Evolutionary conservation across 2,888 invertebrate species (phyloP).

Genomic region (Euclidia mi): DNA sequence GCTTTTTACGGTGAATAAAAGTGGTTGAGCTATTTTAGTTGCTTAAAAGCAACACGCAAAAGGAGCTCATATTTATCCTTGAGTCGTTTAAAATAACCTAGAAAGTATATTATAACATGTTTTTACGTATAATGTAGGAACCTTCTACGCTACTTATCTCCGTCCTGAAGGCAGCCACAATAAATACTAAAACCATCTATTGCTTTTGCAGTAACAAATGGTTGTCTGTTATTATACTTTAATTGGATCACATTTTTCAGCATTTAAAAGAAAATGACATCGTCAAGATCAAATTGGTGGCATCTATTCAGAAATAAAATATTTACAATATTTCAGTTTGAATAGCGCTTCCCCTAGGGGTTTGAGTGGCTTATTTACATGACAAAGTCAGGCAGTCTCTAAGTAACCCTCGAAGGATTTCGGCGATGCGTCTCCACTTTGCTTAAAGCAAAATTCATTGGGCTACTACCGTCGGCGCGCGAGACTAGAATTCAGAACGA

Average conservation of each 20-base stretch:
- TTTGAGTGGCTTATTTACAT: conserved; percentile 84
- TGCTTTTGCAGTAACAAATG: neutral
- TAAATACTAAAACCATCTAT: too few relatives aligned
- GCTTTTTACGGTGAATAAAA: too few relatives aligned
- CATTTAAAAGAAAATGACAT: conserved; percentile 17
- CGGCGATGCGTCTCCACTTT: conserved; percentile 61
- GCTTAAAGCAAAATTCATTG: conserved; percentile 59
- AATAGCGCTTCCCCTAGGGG: conserved; percentile 70
- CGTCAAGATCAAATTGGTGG: conserved; percentile 55
- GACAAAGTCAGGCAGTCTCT: conserved; percentile 84
- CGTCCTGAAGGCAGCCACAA: too few relatives aligned
- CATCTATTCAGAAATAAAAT: conserved; percentile 73
- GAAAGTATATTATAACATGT: too few relatives aligned
- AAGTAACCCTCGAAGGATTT: conserved; percentile 79
- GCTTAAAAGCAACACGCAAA: too few relatives aligned
- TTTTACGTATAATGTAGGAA: too few relatives aligned
- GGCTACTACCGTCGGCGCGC: conserved; percentile 41
- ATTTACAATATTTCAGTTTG: conserved; percentile 82
- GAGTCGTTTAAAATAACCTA: too few relatives aligned
- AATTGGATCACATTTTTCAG: conserved; percentile 10
- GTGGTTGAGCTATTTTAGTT: too few relatives aligned
- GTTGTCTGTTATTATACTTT: neutral
- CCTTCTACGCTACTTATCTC: too few relatives aligned
- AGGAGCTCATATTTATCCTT: too few relatives aligned
- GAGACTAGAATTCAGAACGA: conserved; percentile 52